Evolutionary conservation across 2,797 vertebrate genomes (phyloP).

Genomic region (Chelidonichthys spinosus): DNA sequence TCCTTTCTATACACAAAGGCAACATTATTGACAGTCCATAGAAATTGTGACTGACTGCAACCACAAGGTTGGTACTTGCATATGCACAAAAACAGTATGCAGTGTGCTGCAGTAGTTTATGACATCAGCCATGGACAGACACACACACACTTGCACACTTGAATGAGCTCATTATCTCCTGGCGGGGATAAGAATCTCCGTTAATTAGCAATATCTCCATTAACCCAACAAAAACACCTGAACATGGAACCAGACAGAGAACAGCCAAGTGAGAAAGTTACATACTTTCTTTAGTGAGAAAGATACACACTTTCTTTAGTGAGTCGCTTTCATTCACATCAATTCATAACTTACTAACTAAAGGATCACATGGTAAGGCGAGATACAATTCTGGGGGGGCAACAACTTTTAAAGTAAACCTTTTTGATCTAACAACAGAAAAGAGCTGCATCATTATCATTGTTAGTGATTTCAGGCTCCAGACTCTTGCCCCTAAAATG

Average conservation of each 20-base stretch:
- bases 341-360: too few species aligned
- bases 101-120: neutral
- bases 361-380: neutral
- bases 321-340: neutral
- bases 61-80: too few species aligned
- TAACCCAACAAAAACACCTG: neutral
- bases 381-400: neutral
- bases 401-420: conserved; percentile 7
- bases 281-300: neutral
- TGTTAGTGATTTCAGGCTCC: conserved; percentile 15
- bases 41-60: too few species aligned
- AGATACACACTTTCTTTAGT: neutral
- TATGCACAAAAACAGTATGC: too few species aligned
- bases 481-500: conserved; percentile 25
- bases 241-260: neutral
- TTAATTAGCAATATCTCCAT: neutral
- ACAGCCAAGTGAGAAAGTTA: neutral
- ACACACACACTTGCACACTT: too few species aligned
- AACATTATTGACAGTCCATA: neutral
- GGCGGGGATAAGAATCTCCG: too few species aligned
- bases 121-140: too few species aligned
- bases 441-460: conserved; percentile 25
- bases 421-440: conserved; percentile 14
- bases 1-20: neutral
- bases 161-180: too few species aligned